Evolutionary conservation across 2,797 vertebrate species (phyloP), one percentile per base, ranked within the genome.

Genomic region (Pitangus sulphuratus): DNA sequence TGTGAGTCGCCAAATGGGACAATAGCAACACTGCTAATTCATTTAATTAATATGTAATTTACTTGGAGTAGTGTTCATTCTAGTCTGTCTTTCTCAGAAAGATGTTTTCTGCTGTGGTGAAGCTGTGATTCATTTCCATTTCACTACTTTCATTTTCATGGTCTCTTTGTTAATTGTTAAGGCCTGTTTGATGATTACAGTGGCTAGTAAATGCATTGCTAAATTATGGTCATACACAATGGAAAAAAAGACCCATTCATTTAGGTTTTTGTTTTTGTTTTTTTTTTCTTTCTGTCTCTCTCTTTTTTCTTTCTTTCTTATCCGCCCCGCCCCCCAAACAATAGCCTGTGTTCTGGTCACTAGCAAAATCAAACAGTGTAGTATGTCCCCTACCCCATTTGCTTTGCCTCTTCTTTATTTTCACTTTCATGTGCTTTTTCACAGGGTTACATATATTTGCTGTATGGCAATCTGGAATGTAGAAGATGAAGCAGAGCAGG

Each of bases 1-100:
- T 70, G 62, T 33, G 88, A 91, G 84, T 94, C 70, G 94, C 96
- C 96, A 96, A 95, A 85, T 95, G 66, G 74, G 94, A 96, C 95
- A 96, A 93, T 96, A 91, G 91, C 58, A 88, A 88, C 62, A 72
- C 80, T 96, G 95, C 93, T 96, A 96, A 96, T 97, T 96, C 91
- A 91, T 88, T 96, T 97, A 95, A 96, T 97, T 96, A 96, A 93
- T 97, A 95, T 95, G 92, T 96, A 95, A 94, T 97, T 93, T 96
- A 91, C 70, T 96, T 95, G 87, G 50, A 95, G 77, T 88, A 91
- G 65, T 82, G 77, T 89, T 94, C 94, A 95, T 93, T 96, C 72
- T 88, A 88, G 89, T 87, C 94, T 84, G 80, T 79, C 89, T 96
- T 80, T 96, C 95, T 94, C 94, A 88, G 91, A 94, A 96, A 94